A percentile compares a stretch with the other conserved stretches of the same genome.
phyloP scores from a whole-genome alignment of 1,140 invertebrate genomes.

The Subanguina moxae region DNA sequence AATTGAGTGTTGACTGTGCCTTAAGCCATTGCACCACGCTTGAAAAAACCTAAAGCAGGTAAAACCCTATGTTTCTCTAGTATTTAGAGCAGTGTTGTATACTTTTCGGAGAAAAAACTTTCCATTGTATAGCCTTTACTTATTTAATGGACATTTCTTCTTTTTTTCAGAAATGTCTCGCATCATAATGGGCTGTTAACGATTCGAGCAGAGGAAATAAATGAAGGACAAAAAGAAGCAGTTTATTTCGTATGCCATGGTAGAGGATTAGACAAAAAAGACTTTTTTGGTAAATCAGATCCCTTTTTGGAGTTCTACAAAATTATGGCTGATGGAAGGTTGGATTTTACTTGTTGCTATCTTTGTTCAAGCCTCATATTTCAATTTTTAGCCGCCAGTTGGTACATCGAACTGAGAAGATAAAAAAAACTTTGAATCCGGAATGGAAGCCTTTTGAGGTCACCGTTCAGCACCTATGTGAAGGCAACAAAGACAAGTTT shows the following conservation, averaged over 20 bases:
- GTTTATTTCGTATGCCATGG: conserved; percentile 62
- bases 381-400: conserved; percentile 60
- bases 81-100: too few relatives aligned
- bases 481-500: conserved; percentile 63
- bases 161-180: conserved; percentile 37
- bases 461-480: conserved; percentile 64
- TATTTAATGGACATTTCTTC: too few relatives aligned
- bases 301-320: conserved; percentile 64
- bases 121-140: too few relatives aligned
- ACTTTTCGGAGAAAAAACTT: too few relatives aligned
- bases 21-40: too few relatives aligned
- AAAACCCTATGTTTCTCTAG: too few relatives aligned
- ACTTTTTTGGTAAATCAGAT: conserved; percentile 54
- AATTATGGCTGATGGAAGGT: conserved; percentile 62
- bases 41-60: too few relatives aligned
- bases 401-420: conserved; percentile 65
- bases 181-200: conserved; percentile 55
- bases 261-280: conserved; percentile 57
- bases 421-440: conserved; percentile 65
- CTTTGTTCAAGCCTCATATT: not conserved
- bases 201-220: conserved; percentile 63
- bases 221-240: conserved; percentile 62
- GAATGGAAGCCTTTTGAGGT: conserved; percentile 66
- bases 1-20: too few relatives aligned
- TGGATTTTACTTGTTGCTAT: conserved; percentile 12